Percentiles rank a stretch among this genome's conserved stretches.
Conservation (phyloP, 2,888 invertebrate genomes). For the Clepsis dumicolana region DNA sequence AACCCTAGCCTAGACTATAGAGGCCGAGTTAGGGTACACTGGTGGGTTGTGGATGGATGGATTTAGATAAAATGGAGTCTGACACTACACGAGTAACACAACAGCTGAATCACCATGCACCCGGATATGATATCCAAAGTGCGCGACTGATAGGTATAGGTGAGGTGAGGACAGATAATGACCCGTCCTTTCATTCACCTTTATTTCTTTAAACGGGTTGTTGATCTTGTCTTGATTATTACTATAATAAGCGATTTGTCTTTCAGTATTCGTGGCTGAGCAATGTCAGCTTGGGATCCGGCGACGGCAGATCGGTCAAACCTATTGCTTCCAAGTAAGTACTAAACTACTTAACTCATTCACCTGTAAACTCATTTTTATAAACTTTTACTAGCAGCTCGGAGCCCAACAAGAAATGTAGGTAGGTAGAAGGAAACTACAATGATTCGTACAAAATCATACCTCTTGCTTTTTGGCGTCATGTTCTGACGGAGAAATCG, state of each 20-base stretch:
- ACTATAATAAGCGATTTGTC: slow-evolving; percentile 45
- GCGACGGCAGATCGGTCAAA: slow-evolving; percentile 67
- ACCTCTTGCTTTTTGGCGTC: too few species aligned
- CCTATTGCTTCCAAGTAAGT: slow-evolving; percentile 67
- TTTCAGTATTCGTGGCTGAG: slow-evolving; percentile 76
- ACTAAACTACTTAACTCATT: background rate
- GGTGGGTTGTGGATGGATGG: background rate
- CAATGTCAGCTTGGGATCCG: slow-evolving; percentile 62
- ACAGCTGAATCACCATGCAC: background rate
- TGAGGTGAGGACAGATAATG: slow-evolving; percentile 1
- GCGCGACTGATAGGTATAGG: slow-evolving; percentile 1
- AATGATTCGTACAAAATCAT: too few species aligned
- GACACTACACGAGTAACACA: background rate
- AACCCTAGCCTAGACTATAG: background rate
- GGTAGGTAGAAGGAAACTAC: too few species aligned
- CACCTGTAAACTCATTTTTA: background rate
- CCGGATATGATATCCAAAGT: slow-evolving; percentile 7
- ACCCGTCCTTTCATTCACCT: background rate
- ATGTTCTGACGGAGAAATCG: too few species aligned
- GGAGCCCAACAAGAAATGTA: too few species aligned
- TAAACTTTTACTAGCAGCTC: too few species aligned
- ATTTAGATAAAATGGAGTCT: background rate
- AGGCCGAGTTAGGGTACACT: too few species aligned
- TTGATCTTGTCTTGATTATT: background rate
- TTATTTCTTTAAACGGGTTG: too few species aligned